Evolutionary conservation across 1,140 invertebrate species (phyloP), one percentile per base, ranked within the genome.

Genomic region (Chrysoperla carnea): DNA sequence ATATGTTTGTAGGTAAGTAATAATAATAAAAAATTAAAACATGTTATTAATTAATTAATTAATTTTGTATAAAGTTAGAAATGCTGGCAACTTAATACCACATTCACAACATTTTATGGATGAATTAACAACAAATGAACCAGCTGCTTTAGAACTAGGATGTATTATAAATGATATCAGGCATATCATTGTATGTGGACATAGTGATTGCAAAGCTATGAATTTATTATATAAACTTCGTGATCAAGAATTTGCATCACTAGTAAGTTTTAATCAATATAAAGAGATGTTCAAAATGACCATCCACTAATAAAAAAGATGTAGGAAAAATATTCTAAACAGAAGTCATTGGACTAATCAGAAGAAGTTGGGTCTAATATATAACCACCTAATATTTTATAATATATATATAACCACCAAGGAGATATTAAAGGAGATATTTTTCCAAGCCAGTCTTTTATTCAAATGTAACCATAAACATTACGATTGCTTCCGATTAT

Each of bases 151-250:
- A 46, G 92, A 96, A 66, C 67, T 97, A 29, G 89, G 86, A 23
- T 95, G 91, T 58, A 75, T 93, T 27, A 72, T 90, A n/a, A 93
- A 94, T 57, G 76, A 89, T 53, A 90, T 96, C 37, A 72, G 80
- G 42, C 87, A 96, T 59, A 78, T 97, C 38, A 89, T 96, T 47
- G 88, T 97, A 9, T 95, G 90, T 57, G 93, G 93, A 0, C 93
- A 96, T 59, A 94, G 90, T 37, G 93, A 97, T 62, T 97, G 92
- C 60, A 96, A 96, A 73, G 91, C 92, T 5, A 94, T 95, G 78
- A 93, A 94, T 70, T 68, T 92, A 35, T 63, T 96, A 2, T 88
- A 91, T 56, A 73, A 81, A 54, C 62, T 95, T 33, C 74, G 77
- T 49, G 78, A 86, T 59, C 74, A 78, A 48, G 73, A 85, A 51